These are phyloP conservation scores for Bombus difficillimus DNA, from an alignment of 1,140 invertebrate genomes.

Conservation along the genomic window DNA sequence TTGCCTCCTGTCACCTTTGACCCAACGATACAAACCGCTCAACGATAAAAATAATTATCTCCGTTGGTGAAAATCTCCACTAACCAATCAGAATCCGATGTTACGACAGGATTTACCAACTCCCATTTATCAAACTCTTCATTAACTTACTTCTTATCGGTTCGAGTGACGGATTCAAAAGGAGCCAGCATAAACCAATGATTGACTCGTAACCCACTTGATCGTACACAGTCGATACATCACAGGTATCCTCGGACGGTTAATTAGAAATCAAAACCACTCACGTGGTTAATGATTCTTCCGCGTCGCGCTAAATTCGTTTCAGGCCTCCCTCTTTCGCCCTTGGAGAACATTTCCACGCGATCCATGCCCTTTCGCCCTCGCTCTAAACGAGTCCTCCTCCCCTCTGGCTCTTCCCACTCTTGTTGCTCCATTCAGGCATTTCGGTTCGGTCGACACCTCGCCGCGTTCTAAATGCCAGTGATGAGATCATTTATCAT, in stretches of 20 bases:
- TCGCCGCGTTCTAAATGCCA: conserved; percentile 51
- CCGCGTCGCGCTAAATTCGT: conserved; percentile 32
- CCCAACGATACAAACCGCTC: not conserved
- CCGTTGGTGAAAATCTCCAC: not conserved
- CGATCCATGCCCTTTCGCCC: conserved; percentile 34
- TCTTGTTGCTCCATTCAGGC: not conserved
- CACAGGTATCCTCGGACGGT: conserved; percentile 28
- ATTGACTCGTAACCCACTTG: conserved; percentile 64
- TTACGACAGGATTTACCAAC: not conserved
- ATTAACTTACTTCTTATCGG: not conserved
- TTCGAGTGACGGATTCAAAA: not conserved
- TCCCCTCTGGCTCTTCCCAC: not conserved
- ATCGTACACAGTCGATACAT: conserved; percentile 21
- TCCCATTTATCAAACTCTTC: conserved; percentile 18
- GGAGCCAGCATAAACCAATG: not conserved
- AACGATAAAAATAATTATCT: not conserved
- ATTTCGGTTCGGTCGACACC: conserved; percentile 42
- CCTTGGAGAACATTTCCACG: not conserved
- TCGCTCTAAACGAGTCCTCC: not conserved
- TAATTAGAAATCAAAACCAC: conserved; percentile 65
- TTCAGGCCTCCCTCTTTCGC: not conserved
- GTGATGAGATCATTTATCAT: conserved; percentile 70
- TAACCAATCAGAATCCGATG: not conserved
- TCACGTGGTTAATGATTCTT: conserved; percentile 60
- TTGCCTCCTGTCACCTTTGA: not conserved